A percentile compares a stretch with the other conserved stretches of the same genome.
Evolutionary conservation across 2,888 invertebrate species (phyloP).

Genomic region (Plebejus anna): DNA sequence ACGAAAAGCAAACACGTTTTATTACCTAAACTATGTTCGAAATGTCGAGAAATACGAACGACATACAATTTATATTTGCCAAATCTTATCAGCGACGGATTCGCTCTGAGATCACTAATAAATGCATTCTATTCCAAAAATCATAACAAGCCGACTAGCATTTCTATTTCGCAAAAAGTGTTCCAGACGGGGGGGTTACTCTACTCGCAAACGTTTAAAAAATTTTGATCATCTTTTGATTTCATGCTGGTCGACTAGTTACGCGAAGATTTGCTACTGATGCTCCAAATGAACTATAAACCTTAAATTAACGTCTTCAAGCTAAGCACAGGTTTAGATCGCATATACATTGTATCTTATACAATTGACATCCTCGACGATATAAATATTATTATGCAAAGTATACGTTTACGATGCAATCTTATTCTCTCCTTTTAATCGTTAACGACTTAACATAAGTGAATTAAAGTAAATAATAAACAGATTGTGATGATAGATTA

Average conservation of each 20-base stretch:
- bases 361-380: constrained; percentile 66
- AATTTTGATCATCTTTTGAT: constrained; percentile 25
- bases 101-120: constrained; percentile 72
- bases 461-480: constrained; percentile 41
- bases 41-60: constrained; percentile 37
- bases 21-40: constrained; percentile 30
- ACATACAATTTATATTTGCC: constrained; percentile 42
- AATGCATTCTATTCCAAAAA: constrained; percentile 58
- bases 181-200: constrained; percentile 23
- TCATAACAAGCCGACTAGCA: constrained; percentile 40
- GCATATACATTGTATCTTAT: constrained; percentile 67
- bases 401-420: constrained; percentile 70
- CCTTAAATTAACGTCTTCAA: constrained; percentile 51
- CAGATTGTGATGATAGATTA: constrained; percentile 38
- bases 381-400: constrained; percentile 60
- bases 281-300: constrained; percentile 36
- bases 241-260: constrained; percentile 31
- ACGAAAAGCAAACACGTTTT: constrained; percentile 23
- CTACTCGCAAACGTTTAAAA: constrained; percentile 13
- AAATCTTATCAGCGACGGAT: constrained; percentile 46
- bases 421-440: constrained; percentile 76
- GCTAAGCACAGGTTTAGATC: constrained; percentile 58
- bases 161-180: constrained; percentile 21
- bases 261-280: constrained; percentile 29
- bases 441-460: constrained; percentile 66